phyloP scores from a whole-genome alignment of 2,797 vertebrate species.

The Gadopsis bispinosus region DNA sequence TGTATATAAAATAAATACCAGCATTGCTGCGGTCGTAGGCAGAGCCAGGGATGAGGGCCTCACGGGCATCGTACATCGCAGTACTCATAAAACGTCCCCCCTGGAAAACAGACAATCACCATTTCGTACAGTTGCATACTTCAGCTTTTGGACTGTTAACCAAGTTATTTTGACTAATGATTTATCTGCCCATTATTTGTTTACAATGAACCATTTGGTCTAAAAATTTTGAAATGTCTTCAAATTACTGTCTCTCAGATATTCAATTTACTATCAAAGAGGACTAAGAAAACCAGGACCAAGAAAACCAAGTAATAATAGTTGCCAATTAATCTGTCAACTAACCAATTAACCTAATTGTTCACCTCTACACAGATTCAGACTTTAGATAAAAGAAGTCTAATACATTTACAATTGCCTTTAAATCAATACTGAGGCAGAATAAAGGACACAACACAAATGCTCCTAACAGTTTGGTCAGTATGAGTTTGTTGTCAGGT shows the following conservation, averaged over 20 bases:
- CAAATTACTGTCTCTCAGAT: not conserved
- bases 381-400: not conserved
- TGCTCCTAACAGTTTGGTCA: not conserved
- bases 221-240: not conserved
- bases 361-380: too few species aligned
- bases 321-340: not conserved
- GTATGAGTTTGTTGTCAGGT: not conserved
- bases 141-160: not conserved
- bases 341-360: not conserved
- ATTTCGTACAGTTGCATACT: not conserved
- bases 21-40: constrained; percentile 96
- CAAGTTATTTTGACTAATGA: not conserved
- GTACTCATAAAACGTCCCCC: constrained; percentile 99
- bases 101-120: constrained; percentile 73
- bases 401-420: not conserved
- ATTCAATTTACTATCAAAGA: not conserved
- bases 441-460: not conserved
- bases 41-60: constrained; percentile 97
- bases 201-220: not conserved
- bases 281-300: not conserved
- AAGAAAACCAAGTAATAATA: not conserved
- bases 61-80: constrained; percentile 98
- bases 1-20: constrained; percentile 77
- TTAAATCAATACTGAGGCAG: not conserved
- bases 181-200: not conserved